Evolutionary conservation across 2,797 vertebrate genomes (phyloP).

Genomic region (Phrynocephalus vlangalii): DNA sequence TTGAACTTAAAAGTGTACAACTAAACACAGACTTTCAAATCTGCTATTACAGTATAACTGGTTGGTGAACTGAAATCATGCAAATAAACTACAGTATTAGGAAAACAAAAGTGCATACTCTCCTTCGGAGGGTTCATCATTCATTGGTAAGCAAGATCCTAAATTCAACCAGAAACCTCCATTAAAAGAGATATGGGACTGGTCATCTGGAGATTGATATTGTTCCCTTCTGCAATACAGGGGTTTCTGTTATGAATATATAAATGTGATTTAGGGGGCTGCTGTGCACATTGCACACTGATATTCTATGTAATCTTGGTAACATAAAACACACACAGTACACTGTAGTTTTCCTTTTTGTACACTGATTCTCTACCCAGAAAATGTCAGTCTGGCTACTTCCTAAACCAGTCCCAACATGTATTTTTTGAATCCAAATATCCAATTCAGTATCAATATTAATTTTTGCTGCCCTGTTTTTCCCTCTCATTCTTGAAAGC

Average conservation of each 20-base stretch:
- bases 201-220: background rate
- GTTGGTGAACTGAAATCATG: too few species aligned
- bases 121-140: background rate
- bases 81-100: too few species aligned
- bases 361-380: background rate
- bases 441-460: constrained; percentile 28
- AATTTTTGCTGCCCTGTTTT: constrained; percentile 6
- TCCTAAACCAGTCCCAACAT: background rate
- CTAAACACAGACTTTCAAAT: too few species aligned
- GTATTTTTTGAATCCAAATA: background rate
- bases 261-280: background rate
- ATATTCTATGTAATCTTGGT: background rate
- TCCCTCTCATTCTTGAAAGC: constrained; percentile 1
- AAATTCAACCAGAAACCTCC: too few species aligned
- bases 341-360: background rate
- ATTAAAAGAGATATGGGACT: background rate
- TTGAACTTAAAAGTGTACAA: too few species aligned
- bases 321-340: background rate
- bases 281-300: background rate
- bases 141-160: background rate
- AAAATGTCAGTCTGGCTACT: background rate
- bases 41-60: too few species aligned
- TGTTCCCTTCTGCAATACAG: background rate
- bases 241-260: background rate
- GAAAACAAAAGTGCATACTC: background rate